phyloP scores from a whole-genome alignment of 2,888 invertebrate genomes.

The Danaus chrysippus region DNA sequence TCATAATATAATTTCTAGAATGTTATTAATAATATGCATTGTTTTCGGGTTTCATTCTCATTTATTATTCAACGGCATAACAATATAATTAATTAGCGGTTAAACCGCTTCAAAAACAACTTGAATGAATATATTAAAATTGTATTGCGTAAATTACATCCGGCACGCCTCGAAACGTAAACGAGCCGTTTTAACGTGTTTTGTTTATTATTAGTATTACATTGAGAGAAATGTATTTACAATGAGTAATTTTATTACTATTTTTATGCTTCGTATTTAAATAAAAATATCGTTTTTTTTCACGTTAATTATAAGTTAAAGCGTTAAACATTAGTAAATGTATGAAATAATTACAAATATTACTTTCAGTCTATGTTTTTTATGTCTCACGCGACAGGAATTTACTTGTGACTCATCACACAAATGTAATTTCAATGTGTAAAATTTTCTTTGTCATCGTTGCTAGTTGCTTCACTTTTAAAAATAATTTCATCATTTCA shows the following conservation, averaged over 20 bases:
- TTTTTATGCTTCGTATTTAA: too few species aligned
- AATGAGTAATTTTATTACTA: too few species aligned
- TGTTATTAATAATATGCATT: too few species aligned
- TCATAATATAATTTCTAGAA: too few species aligned
- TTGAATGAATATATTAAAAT: background rate
- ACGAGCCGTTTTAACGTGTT: background rate
- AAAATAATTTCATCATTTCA: too few species aligned
- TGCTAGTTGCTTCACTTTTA: background rate
- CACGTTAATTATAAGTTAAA: too few species aligned
- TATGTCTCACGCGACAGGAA: constrained; percentile 5
- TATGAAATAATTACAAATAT: background rate
- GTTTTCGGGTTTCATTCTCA: too few species aligned
- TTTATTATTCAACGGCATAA: background rate
- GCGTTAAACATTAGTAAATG: too few species aligned
- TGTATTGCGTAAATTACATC: constrained; percentile 1
- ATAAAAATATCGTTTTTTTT: too few species aligned
- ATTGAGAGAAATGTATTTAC: too few species aligned
- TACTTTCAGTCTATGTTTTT: background rate
- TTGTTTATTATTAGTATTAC: background rate
- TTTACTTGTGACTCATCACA: background rate
- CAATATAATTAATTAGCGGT: constrained; percentile 4
- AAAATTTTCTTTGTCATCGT: background rate
- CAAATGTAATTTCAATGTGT: background rate
- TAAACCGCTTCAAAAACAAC: background rate
- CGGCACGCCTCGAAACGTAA: constrained; percentile 1